Evolutionary conservation across 2,113 vertebrate genomes (phyloP).

Genomic region (Oreochromis spilurus): DNA sequence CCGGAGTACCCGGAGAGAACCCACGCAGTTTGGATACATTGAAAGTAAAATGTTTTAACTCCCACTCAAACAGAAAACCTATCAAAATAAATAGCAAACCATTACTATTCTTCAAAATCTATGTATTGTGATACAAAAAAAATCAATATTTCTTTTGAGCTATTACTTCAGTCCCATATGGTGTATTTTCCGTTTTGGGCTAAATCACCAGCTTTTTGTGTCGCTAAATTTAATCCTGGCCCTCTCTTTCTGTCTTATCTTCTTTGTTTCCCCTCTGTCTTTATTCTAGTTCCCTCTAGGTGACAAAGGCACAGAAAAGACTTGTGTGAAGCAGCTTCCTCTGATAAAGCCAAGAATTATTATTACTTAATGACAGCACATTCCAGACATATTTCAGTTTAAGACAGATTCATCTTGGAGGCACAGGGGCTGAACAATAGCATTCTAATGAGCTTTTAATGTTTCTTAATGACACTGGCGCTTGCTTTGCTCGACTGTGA

Average conservation of each 20-base stretch:
- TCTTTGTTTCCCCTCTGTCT: neutral
- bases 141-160: neutral
- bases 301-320: neutral
- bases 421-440: conserved; percentile 37
- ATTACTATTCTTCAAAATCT: neutral
- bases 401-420: conserved; percentile 17
- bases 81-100: neutral
- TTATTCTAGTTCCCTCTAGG: neutral
- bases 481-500: conserved; percentile 3
- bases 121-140: neutral
- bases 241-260: neutral
- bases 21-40: neutral
- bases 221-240: neutral
- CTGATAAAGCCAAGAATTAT: conserved; percentile 27
- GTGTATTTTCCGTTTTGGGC: neutral
- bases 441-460: conserved; percentile 61
- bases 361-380: conserved; percentile 18
- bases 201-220: neutral
- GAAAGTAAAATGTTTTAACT: neutral
- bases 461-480: conserved; percentile 43
- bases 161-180: neutral
- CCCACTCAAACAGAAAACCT: neutral
- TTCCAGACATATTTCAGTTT: conserved; percentile 23
- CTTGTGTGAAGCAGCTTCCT: neutral
- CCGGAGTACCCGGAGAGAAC: no score